A percentile compares a stretch with the other conserved stretches of the same genome.
Evolutionary conservation across 2,113 vertebrate genomes (phyloP).

Genomic region (Strix uralensis): DNA sequence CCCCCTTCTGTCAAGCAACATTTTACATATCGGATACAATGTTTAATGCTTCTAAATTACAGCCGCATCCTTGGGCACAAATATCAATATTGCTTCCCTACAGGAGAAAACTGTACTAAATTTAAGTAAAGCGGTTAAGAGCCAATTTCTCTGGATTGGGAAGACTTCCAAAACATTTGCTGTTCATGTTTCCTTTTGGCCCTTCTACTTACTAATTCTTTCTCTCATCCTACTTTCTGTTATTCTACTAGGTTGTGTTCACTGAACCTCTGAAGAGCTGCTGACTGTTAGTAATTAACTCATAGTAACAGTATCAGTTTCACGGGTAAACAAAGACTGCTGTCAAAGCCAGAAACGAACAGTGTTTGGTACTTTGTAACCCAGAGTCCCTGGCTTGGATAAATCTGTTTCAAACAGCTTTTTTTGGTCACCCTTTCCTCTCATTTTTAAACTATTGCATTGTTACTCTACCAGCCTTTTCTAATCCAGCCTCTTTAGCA

Average conservation of each 20-base stretch:
- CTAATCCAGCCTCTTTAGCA: background rate
- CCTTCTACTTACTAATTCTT: background rate
- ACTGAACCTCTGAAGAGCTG: background rate
- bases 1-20: background rate
- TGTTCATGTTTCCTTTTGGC: background rate
- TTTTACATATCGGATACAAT: background rate
- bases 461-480: background rate
- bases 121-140: background rate
- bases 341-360: background rate
- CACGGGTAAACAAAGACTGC: background rate
- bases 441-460: background rate
- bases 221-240: background rate
- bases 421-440: background rate
- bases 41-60: constrained; percentile 10
- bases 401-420: background rate
- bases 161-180: background rate
- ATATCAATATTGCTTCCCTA: background rate
- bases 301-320: background rate
- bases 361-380: background rate
- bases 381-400: background rate
- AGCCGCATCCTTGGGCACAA: background rate
- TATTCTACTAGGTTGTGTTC: background rate
- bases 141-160: background rate
- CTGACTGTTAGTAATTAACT: background rate
- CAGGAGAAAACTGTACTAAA: background rate